Evolutionary conservation across 35 echinoderm and acorn worm species (phyloP), one percentile per base, ranked within the genome.

Genomic region (Ophiothrix spiculata): DNA sequence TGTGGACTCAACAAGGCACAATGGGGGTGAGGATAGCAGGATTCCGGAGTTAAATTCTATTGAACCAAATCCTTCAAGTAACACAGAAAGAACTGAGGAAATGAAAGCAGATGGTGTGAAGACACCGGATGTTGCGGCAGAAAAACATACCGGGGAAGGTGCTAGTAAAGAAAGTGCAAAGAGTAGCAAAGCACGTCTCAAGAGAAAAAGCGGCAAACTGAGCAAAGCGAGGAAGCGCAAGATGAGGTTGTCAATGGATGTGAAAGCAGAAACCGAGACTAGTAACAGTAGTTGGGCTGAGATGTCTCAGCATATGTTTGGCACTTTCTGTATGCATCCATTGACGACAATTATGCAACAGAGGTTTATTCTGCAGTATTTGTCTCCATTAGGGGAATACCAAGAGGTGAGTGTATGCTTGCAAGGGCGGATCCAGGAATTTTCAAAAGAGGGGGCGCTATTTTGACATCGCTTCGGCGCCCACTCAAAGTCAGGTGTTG

Each of bases 241-340:
- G n/a, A n/a, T 8, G 64, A 56, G 77, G 74, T 31, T n/a, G 39
- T 4, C 36, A 54, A 56, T 4, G 33, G 60, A 89, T 46, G 15
- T 56, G n/a, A 25, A 25, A 29, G 25, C n/a, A 74, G 64, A 4
- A 36, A 36, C 19, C 25, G 91, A 98, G 39, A 78, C 78, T 1
- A 99, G 96, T 75, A 99, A 99, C 89, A 99, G 92, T 40, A 99
- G 92, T 85, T 99, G 96, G 96, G 89, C 82, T 6, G 92, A 94
- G 56, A 77, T 94, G 17, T 94, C 96, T 10, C 89, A 88, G 40
- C 87, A 89, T 41, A 91, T 99, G 21, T 92, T 99, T 56, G 92
- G 96, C 25, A 90, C 96, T 14, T 83, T 90, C 36, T 91, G 88
- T 63, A 99, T 99, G 81, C 90, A 86, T 64, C 96, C 96, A 0